Evolutionary conservation across 30 jellyfish, hydroid and myxozoan genomes (phyloP).

Genomic region (Aurelia sp.): DNA sequence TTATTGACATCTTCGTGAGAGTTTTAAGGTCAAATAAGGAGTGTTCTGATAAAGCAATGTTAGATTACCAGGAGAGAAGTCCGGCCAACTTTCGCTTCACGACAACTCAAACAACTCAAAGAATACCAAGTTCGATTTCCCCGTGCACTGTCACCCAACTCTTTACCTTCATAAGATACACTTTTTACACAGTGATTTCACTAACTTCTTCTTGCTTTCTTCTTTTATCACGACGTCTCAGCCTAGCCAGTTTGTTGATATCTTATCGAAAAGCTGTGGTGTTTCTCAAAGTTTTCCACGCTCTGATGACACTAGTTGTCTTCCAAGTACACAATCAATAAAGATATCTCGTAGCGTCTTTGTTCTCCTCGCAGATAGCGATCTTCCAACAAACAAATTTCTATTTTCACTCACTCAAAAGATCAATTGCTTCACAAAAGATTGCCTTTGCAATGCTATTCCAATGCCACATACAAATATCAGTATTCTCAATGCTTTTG

Average conservation of each 20-base stretch:
- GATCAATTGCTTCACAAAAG: background rate
- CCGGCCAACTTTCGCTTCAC: too few relatives aligned
- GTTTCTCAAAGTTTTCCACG: constrained; percentile 10
- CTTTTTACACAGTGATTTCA: too few relatives aligned
- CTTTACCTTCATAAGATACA: too few relatives aligned
- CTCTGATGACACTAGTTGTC: background rate
- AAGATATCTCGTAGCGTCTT: constrained; percentile 10
- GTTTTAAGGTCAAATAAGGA: too few relatives aligned
- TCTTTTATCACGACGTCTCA: too few relatives aligned
- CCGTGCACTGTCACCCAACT: too few relatives aligned
- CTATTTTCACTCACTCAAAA: background rate
- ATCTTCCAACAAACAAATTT: background rate
- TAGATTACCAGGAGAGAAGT: too few relatives aligned
- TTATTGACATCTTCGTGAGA: constrained; percentile 22
- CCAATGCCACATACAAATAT: constrained; percentile 31
- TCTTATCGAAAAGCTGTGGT: background rate
- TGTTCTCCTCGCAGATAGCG: background rate
- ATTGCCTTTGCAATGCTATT: background rate
- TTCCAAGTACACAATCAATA: background rate
- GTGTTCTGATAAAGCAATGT: too few relatives aligned
- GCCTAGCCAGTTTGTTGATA: background rate
- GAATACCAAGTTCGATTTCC: too few relatives aligned
- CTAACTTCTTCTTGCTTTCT: too few relatives aligned
- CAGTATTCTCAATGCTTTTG: background rate
- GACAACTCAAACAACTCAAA: too few relatives aligned